Evolutionary conservation across 2,797 vertebrate species (phyloP).

Genomic region (Spinus pinus): DNA sequence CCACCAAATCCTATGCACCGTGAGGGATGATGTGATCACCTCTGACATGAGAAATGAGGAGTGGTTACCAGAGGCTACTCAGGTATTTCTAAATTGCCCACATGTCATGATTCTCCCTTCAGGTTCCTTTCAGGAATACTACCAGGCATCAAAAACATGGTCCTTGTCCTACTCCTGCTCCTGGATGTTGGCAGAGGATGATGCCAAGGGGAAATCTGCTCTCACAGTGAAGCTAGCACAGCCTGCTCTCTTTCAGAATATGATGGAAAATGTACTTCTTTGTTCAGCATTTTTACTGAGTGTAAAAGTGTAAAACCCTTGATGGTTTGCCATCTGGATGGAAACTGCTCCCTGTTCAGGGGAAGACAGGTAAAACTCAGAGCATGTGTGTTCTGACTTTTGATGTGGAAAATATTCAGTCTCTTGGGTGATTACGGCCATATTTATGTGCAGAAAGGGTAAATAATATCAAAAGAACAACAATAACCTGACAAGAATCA

Average conservation of each 20-base stretch:
- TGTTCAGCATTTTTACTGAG: constrained; percentile 50
- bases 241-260: constrained; percentile 35
- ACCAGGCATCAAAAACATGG: accelerated
- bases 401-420: constrained; percentile 10
- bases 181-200: not conserved
- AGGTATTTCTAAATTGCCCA: not conserved
- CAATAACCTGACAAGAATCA: not conserved
- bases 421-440: not conserved
- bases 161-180: not conserved
- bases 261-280: constrained; percentile 54
- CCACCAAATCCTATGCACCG: accelerated
- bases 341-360: not conserved
- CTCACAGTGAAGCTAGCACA: not conserved
- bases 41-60: not conserved
- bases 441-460: not conserved
- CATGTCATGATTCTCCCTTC: accelerated
- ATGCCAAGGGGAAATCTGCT: constrained; percentile 45
- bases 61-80: not conserved
- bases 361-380: constrained; percentile 13
- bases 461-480: constrained; percentile 6
- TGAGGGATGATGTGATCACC: not conserved
- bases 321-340: constrained; percentile 47
- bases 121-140: not conserved
- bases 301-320: constrained; percentile 58
- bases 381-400: not conserved